phyloP scores from a whole-genome alignment of 2,797 vertebrate species.

The Halcyon badia region DNA sequence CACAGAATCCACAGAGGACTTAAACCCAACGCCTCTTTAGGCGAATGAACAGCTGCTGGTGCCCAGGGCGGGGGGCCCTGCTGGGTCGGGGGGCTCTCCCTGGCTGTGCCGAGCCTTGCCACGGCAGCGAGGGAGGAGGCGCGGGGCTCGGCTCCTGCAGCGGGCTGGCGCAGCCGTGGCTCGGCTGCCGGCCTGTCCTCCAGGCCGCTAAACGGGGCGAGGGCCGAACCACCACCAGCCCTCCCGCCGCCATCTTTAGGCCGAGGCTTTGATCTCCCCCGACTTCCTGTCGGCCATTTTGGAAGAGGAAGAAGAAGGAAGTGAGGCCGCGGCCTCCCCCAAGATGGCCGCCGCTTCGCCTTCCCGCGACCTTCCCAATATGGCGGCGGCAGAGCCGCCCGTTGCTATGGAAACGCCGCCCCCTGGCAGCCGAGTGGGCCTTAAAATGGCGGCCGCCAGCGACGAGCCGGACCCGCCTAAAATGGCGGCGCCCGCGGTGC shows the following conservation, averaged over 20 bases:
- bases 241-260: neutral
- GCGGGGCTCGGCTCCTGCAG: neutral
- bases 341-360: no score
- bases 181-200: fast-evolving
- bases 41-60: fast-evolving
- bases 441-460: no score
- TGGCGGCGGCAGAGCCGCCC: no score
- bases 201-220: neutral
- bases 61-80: fast-evolving
- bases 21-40: neutral
- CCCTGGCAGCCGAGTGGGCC: no score
- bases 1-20: neutral
- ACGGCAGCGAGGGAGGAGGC: fast-evolving
- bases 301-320: no score
- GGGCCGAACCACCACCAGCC: neutral
- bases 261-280: no score
- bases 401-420: no score
- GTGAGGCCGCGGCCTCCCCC: no score
- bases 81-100: neutral
- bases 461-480: no score
- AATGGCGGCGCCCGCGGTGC: no score
- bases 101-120: fast-evolving
- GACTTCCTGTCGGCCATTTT: no score
- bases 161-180: fast-evolving
- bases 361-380: no score